Base-by-base conservation (phyloP, 2,797 vertebrate species). In the Benthosema pterotum region DNA sequence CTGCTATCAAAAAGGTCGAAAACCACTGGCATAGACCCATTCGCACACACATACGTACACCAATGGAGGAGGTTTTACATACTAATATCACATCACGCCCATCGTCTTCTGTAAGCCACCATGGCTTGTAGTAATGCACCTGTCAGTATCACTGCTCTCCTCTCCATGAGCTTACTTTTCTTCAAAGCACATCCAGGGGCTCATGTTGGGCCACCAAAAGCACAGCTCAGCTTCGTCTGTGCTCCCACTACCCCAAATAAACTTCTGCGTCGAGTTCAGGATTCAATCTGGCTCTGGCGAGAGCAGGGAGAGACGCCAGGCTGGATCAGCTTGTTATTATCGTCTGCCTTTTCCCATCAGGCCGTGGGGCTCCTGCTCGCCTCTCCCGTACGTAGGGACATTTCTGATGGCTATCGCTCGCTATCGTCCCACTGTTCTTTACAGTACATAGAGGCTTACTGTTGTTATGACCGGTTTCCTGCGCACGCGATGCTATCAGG, bases 261-360 rank as follows among this genome's bases (percentile, higher is more conserved):
- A 86, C 76, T 65, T 75, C 61, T 55, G 7, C 64, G 22, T 50
- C 42, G 22, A 77, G 60, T 16, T n/a, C 42, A 67, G 22, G 14
- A 59, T 80, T 80, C 70, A 83, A 65, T 78, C 63, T 75, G 42
- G 48, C 54, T 72, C 60, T 14, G 71, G 70, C 48, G 71, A 66
- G 14, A 22, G 14, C 12, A 42, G 49, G 22, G 49, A 19, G 71
- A 19, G 71, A 71, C 22, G 17, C 32, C 18, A 62, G 57, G 67
- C 82, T 83, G 84, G 73, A 83, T 87, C 83, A 68, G 66, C 64
- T n/a, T n/a, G n/a, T n/a, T 11, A 57, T 81, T 84, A 86, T 88
- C 82, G 83, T 9, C 51, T 1, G 42, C 56, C 66, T 74, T 22
- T n/a, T 79, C 72, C 79, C 84, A 81, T 82, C 72, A 78, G 72